Percentiles rank a stretch among this genome's conserved stretches.
Conservation (phyloP, 1,140 invertebrate species). For the Drosophila hydei region DNA sequence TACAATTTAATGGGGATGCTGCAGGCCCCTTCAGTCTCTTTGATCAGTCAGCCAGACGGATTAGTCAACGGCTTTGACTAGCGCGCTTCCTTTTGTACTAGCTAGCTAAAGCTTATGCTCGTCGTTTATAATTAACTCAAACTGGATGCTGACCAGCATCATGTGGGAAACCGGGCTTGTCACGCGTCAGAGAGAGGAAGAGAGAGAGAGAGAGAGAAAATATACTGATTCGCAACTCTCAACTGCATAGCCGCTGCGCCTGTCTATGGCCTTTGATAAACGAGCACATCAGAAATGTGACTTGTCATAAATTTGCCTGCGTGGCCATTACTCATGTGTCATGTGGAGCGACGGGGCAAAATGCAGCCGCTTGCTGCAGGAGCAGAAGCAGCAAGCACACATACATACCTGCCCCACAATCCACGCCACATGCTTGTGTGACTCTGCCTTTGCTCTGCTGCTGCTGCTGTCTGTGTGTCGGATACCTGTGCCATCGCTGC, state of each 20-base stretch:
- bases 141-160: conserved; percentile 34
- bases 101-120: conserved; percentile 59
- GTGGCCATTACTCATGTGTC: conserved; percentile 81
- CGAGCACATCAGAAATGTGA: conserved; percentile 83
- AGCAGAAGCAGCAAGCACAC: conserved; percentile 27
- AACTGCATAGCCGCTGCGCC: conserved; percentile 15
- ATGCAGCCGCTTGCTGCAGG: conserved; percentile 27
- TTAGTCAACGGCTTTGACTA: conserved; percentile 61
- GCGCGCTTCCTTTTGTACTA: conserved; percentile 54
- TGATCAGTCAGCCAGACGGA: conserved; percentile 74
- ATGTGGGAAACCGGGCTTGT: conserved; percentile 62
- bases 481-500: conserved; percentile 49
- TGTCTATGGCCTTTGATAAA: conserved; percentile 80
- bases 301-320: conserved; percentile 82
- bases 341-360: conserved; percentile 65
- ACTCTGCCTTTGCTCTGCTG: not conserved
- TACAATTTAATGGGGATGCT: conserved; percentile 39
- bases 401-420: conserved; percentile 2
- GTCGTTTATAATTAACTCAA: conserved; percentile 80
- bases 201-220: not conserved
- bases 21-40: conserved; percentile 39
- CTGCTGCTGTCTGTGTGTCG: not conserved
- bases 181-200: conserved; percentile 55
- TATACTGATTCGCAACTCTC: conserved; percentile 6
- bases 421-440: conserved; percentile 8